Percentiles rank a stretch among this genome's conserved stretches.
These are phyloP conservation scores for Drosophila nr. perissopoda DNA, from an alignment of 2,888 invertebrate species.

Conservation along the genomic window DNA sequence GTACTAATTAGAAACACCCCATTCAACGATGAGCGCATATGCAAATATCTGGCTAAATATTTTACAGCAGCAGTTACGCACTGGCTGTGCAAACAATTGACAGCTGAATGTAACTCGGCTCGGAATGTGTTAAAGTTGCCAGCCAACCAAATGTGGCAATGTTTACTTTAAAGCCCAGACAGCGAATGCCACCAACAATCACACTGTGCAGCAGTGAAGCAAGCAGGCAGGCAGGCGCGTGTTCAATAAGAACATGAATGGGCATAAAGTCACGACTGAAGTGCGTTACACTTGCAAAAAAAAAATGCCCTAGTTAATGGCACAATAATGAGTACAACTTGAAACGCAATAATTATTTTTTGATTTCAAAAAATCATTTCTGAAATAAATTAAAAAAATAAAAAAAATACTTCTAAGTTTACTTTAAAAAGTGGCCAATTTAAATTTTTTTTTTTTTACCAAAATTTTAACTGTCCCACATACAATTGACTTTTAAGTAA, in stretches of 20 bases:
- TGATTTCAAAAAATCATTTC: not conserved
- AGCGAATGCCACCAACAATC: not conserved
- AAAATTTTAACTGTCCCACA: not conserved
- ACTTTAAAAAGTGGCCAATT: not conserved
- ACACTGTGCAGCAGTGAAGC: slow-evolving; percentile 10
- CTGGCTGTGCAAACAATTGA: slow-evolving; percentile 26
- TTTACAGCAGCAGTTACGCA: slow-evolving; percentile 10
- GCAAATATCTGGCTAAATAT: slow-evolving; percentile 18
- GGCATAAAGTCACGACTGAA: slow-evolving; percentile 33
- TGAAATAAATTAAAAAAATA: not conserved
- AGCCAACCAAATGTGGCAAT: slow-evolving; percentile 24
- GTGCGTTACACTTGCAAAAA: slow-evolving; percentile 21
- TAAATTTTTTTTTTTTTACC: too few species aligned
- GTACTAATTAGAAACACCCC: slow-evolving; percentile 31
- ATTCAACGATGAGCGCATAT: slow-evolving; percentile 8
- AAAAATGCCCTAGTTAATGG: not conserved
- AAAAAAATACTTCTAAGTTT: not conserved
- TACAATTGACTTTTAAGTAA: not conserved
- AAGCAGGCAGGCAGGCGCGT: slow-evolving; percentile 22
- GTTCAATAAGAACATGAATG: slow-evolving; percentile 48
- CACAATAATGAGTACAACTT: not conserved
- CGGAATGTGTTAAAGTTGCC: slow-evolving; percentile 37
- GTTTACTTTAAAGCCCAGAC: slow-evolving; percentile 44
- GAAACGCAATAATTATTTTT: not conserved
- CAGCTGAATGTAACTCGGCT: slow-evolving; percentile 13